Evolutionary conservation across 1,140 invertebrate species (phyloP).

Genomic region (Bombus fervidus): DNA sequence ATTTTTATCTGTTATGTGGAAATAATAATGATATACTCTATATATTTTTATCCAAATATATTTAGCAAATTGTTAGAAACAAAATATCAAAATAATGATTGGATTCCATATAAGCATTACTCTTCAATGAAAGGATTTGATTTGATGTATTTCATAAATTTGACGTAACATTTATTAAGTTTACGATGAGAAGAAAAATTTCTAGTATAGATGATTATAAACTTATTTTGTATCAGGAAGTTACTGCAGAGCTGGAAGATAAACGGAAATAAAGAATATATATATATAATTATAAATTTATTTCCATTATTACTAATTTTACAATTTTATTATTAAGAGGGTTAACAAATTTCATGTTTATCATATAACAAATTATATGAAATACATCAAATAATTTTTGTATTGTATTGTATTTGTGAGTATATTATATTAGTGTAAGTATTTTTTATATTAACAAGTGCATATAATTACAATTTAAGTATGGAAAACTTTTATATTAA

Average conservation of each 20-base stretch:
- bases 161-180: background rate
- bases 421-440: conserved; percentile 11
- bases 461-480: conserved; percentile 1
- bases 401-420: conserved; percentile 7
- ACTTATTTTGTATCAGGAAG: background rate
- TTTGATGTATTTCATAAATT: conserved; percentile 28
- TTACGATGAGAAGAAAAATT: background rate
- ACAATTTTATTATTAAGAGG: background rate
- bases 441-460: conserved; percentile 9
- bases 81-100: background rate
- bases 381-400: conserved; percentile 30
- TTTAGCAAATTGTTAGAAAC: background rate
- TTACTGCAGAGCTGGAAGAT: too few relatives aligned
- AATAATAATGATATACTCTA: background rate
- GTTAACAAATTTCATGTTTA: background rate
- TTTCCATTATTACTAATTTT: background rate
- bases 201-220: background rate
- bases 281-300: background rate
- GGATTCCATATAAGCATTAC: background rate
- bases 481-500: conserved; percentile 13
- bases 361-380: conserved; percentile 5
- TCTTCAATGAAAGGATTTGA: background rate
- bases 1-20: background rate
- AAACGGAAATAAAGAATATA: too few relatives aligned
- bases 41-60: background rate